Conservation (phyloP, 2,888 invertebrate species). For the Cosmia pyralina region DNA sequence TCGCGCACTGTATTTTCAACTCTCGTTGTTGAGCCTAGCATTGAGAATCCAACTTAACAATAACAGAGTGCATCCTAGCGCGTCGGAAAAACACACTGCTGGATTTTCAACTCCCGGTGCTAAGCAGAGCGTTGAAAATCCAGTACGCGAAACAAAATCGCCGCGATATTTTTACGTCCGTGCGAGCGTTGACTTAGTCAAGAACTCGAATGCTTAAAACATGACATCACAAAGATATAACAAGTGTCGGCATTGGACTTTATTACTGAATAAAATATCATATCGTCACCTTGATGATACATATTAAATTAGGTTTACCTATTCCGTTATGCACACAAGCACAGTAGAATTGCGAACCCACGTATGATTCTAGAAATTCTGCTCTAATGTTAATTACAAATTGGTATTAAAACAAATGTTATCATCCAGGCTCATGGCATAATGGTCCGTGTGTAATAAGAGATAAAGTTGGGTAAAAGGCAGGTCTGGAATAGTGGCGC, state of each 20-base stretch:
- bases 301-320: slow-evolving; percentile 27
- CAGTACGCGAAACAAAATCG: no score
- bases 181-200: no score
- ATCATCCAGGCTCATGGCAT: slow-evolving; percentile 40
- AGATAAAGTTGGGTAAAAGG: slow-evolving; percentile 67
- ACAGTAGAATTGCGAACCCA: slow-evolving; percentile 23
- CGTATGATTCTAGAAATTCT: slow-evolving; percentile 46
- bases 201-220: slow-evolving; percentile 1
- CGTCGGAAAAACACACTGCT: no score
- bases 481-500: slow-evolving; percentile 35
- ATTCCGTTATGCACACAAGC: slow-evolving; percentile 26
- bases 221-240: neutral
- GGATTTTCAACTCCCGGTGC: no score
- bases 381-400: slow-evolving; percentile 57
- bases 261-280: slow-evolving; percentile 39
- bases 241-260: neutral
- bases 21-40: no score
- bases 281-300: slow-evolving; percentile 20
- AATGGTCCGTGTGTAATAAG: slow-evolving; percentile 61
- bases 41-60: no score
- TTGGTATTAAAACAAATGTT: slow-evolving; percentile 59
- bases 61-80: no score
- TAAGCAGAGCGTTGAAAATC: no score
- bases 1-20: no score
- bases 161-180: no score